Evolutionary conservation across 2,888 invertebrate species (phyloP), one percentile per base, ranked within the genome.

Genomic region (Blera fallax): DNA sequence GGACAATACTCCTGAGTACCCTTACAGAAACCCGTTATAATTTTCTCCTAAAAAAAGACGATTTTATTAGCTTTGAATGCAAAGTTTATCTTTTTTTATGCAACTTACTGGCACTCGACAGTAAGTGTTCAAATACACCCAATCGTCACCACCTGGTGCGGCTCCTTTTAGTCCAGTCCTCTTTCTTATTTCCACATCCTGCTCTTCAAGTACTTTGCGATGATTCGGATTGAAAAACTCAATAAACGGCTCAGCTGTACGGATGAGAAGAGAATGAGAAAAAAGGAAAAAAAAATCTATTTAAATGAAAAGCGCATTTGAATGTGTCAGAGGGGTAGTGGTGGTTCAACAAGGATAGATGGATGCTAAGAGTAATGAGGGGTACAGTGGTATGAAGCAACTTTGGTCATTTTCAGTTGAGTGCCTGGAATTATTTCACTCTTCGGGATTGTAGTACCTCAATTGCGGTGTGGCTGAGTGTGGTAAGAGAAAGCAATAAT

Each of bases 111-210:
- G 96, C 88, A 97, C 96, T 88, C 97, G 94, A 37, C 97, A 97
- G 89, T 97, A 96, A 87, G 96, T 96, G 72, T 97, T 97, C 87
- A 97, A 92, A 96, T 97, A 97, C 87, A 97, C 95, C 96, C 96
- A 97, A 24, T 95, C 95, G 88, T 96, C 96, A 1, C 95, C 96
- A 0, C 95, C 96, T 0, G 95, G 95, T 0, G 95, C 95, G 0
- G 95, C 94, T 0, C 95, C 95, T 88, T 95, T 95, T 4, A 93
- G 93, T 0, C 95, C 95, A 0, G 94, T 94, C 79, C 93, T 93
- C 72, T 93, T 93, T 90, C 94, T 94, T 88, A 94, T 94, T 32
- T 93, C 93, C 3, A 94, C 94, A 87, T 95, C 95, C 88, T 95
- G 95, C 79, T 94, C 94, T 87, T 95, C 95, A 11, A 95, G 91